Evolutionary conservation across 2,797 vertebrate species (phyloP).

Genomic region (Delichon dasypus): DNA sequence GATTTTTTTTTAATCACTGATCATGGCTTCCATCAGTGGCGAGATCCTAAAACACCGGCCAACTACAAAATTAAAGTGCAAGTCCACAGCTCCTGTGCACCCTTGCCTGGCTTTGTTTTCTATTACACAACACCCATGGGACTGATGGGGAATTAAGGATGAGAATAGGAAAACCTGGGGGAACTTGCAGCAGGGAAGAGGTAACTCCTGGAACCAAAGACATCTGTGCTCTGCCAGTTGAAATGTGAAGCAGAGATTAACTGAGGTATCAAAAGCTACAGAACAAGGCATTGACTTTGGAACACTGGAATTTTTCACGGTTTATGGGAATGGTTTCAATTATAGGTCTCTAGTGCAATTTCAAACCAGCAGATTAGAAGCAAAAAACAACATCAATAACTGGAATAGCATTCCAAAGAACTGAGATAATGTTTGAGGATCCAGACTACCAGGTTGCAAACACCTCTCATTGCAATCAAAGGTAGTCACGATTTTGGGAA

Average conservation of each 20-base stretch:
- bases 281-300: background rate
- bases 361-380: background rate
- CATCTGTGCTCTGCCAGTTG: background rate
- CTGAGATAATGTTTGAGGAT: background rate
- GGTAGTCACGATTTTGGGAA: rapidly evolving
- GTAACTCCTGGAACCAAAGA: background rate
- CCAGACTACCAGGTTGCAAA: background rate
- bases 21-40: background rate
- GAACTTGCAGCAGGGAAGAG: background rate
- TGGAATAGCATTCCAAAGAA: background rate
- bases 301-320: background rate
- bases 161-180: background rate
- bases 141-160: too few species aligned
- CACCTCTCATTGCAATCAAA: background rate
- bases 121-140: background rate
- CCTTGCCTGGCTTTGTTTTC: background rate
- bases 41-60: background rate
- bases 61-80: background rate
- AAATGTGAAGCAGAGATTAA: background rate
- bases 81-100: background rate
- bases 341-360: background rate
- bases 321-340: background rate
- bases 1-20: background rate
- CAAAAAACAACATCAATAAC: background rate
- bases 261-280: background rate